Conservation (phyloP, 2,888 invertebrate species). For the Chesias legatella region DNA sequence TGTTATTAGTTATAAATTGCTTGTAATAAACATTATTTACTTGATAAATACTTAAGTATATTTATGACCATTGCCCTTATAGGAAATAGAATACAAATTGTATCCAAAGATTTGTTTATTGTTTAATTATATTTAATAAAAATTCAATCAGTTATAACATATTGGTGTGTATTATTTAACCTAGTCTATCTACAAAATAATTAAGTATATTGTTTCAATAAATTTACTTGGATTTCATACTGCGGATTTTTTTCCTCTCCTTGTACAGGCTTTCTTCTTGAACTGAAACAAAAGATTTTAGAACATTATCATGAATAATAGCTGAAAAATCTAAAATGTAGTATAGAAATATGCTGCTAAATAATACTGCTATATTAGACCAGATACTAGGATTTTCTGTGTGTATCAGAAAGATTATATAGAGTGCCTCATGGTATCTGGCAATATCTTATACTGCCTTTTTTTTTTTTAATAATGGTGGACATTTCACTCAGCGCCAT, state of each 20-base stretch:
- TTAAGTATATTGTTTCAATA: slow-evolving; percentile 10
- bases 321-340: no score
- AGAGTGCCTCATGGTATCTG: no score
- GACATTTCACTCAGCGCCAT: no score
- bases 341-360: no score
- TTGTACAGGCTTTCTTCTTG: slow-evolving; percentile 74
- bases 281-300: slow-evolving; percentile 81
- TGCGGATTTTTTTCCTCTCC: slow-evolving; percentile 89
- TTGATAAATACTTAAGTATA: not conserved
- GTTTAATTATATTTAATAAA: slow-evolving; percentile 68
- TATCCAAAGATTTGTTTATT: slow-evolving; percentile 73
- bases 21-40: no score
- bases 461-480: no score
- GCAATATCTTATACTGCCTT: no score
- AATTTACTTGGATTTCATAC: slow-evolving; percentile 72
- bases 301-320: no score
- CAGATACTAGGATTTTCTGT: no score
- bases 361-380: no score
- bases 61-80: slow-evolving; percentile 21
- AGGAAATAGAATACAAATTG: slow-evolving; percentile 53
- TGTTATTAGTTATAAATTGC: no score
- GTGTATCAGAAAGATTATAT: no score
- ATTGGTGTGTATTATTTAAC: slow-evolving; percentile 43
- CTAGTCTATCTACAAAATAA: slow-evolving; percentile 31
- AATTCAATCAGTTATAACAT: slow-evolving; percentile 56